Evolutionary conservation across 2,113 vertebrate species (phyloP).

Genomic region (Sisor rabdophorus): DNA sequence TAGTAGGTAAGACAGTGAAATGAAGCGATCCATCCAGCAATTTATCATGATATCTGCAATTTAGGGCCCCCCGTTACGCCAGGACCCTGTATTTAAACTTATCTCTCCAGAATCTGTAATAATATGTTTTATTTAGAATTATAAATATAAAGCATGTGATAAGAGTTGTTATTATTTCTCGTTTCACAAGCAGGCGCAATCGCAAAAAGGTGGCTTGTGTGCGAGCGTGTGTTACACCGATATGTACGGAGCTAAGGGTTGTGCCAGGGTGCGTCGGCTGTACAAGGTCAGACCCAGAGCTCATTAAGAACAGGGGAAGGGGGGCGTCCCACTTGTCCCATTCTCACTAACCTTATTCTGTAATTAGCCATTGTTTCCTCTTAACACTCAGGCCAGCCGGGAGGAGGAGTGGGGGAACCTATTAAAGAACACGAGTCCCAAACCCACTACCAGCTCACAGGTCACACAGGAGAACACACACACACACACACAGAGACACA

Average conservation of each 20-base stretch:
- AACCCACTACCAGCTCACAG: slow-evolving; percentile 42
- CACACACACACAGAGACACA: slow-evolving; percentile 4
- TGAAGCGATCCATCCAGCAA: not conserved
- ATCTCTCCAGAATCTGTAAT: slow-evolving; percentile 2
- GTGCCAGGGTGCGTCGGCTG: slow-evolving; percentile 48
- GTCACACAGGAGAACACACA: slow-evolving; percentile 26
- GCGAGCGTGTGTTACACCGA: slow-evolving; percentile 33
- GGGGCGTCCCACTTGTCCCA: slow-evolving; percentile 54
- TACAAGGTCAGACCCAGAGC: slow-evolving; percentile 61
- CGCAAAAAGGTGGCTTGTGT: not conserved
- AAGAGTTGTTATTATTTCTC: not conserved
- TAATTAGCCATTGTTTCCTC: slow-evolving; percentile 63
- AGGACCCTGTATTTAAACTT: not conserved
- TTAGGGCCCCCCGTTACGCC: not conserved
- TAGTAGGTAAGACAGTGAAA: not conserved
- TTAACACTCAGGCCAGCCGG: slow-evolving; percentile 52
- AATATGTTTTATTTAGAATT: not conserved
- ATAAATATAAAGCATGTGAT: slow-evolving; percentile 11
- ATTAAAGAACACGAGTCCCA: slow-evolving; percentile 49
- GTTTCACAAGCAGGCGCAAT: not conserved
- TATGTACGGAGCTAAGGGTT: slow-evolving; percentile 39
- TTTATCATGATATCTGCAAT: slow-evolving; percentile 3
- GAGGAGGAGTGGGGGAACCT: slow-evolving; percentile 46
- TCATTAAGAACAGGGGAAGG: slow-evolving; percentile 56
- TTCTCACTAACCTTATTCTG: slow-evolving; percentile 61